A percentile compares a stretch with the other conserved stretches of the same genome.
Conservation (phyloP, 1,140 invertebrate species). For the Drosophila albomicans region DNA sequence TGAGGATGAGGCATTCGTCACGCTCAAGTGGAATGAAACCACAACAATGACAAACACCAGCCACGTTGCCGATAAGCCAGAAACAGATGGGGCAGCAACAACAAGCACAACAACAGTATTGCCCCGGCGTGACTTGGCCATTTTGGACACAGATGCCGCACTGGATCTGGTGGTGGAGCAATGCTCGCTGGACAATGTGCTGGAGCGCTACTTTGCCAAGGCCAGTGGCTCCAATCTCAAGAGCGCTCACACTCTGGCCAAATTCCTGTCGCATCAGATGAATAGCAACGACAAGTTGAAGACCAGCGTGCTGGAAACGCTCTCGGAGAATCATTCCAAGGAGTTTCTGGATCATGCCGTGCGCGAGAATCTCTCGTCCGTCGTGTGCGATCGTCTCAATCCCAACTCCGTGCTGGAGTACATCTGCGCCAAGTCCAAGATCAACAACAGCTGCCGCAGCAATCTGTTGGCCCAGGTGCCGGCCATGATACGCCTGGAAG, state of each 20-base stretch:
- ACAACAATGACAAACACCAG: constrained; percentile 24
- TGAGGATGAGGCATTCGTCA: constrained; percentile 62
- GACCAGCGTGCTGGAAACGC: constrained; percentile 73
- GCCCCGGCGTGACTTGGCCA: constrained; percentile 28
- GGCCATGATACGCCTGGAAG: constrained; percentile 65
- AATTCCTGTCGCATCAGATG: constrained; percentile 77
- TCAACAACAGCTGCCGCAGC: constrained; percentile 68
- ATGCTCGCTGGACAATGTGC: constrained; percentile 61
- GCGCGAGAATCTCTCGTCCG: constrained; percentile 79
- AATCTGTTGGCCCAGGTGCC: constrained; percentile 68
- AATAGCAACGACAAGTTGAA: constrained; percentile 66
- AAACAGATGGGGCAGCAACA: not conserved
- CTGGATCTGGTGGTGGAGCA: constrained; percentile 60
- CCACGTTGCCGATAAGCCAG: constrained; percentile 10
- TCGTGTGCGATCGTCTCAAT: constrained; percentile 82
- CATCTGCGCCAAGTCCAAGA: constrained; percentile 83
- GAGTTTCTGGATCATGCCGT: constrained; percentile 83
- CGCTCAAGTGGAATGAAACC: constrained; percentile 74
- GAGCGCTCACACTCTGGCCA: constrained; percentile 54
- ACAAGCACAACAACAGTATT: not conserved
- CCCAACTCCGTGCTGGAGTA: constrained; percentile 81
- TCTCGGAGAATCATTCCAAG: constrained; percentile 84
- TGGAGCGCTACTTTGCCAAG: constrained; percentile 69
- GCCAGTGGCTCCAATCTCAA: constrained; percentile 49
- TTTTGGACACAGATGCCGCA: constrained; percentile 55